Evolutionary conservation across 2,113 vertebrate genomes (phyloP).

Genomic region (Eptesicus fuscus): DNA sequence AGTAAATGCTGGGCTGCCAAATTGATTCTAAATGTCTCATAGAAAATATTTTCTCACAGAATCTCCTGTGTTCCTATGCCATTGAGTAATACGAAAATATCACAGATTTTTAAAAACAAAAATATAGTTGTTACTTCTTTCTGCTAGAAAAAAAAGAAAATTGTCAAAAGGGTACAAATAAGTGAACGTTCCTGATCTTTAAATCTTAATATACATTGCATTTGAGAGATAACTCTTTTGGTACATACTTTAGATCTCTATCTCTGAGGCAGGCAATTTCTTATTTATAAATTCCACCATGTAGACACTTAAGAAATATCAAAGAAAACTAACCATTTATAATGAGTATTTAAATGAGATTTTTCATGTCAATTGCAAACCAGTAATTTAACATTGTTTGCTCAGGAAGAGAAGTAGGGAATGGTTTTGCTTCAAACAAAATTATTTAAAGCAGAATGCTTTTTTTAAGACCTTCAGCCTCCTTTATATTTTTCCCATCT

Average conservation of each 20-base stretch:
- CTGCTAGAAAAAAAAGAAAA: neutral
- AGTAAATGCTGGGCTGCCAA: conserved; percentile 25
- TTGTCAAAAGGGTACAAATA: neutral
- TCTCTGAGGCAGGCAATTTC: neutral
- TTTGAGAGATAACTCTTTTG: neutral
- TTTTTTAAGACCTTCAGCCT: neutral
- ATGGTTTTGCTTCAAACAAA: neutral
- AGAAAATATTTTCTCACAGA: conserved; percentile 43
- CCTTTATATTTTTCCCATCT: neutral
- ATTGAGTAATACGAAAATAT: conserved; percentile 18
- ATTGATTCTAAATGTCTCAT: conserved; percentile 23
- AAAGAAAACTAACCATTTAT: neutral
- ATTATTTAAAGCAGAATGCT: neutral
- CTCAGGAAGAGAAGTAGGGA: neutral
- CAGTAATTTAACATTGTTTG: neutral
- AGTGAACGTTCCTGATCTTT: neutral
- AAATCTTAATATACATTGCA: conserved; percentile 2
- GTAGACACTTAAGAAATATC: neutral
- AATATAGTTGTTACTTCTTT: conserved; percentile 1
- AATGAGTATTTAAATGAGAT: conserved; percentile 9
- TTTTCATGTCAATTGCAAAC: neutral
- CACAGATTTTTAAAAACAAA: conserved; percentile 34
- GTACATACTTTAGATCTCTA: neutral
- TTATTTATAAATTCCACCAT: conserved; percentile 13
- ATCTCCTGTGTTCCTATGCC: neutral